Percentiles rank a stretch among this genome's conserved stretches.
phyloP scores from a whole-genome alignment of 64 coral and sea anemone genomes.

The Trachythela sp. region DNA sequence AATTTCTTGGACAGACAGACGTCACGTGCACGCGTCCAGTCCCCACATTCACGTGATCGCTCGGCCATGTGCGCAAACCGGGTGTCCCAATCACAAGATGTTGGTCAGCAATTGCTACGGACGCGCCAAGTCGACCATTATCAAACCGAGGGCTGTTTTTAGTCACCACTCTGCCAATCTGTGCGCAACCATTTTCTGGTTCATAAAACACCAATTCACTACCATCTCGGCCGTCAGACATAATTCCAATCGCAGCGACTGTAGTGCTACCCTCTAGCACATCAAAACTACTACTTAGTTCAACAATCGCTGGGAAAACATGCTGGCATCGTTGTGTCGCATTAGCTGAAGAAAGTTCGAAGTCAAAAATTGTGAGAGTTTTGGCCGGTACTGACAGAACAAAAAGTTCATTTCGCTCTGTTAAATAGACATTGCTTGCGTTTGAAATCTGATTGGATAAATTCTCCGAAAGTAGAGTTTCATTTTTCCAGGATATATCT shows the following conservation, averaged over 20 bases:
- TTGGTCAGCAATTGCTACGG: slow-evolving; percentile 42
- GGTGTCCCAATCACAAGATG: slow-evolving; percentile 70
- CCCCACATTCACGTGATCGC: slow-evolving; percentile 12
- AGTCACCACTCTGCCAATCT: slow-evolving; percentile 46
- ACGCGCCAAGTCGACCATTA: slow-evolving; percentile 29
- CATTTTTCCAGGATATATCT: background rate
- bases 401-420: background rate
- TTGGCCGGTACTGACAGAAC: background rate
- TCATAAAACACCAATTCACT: background rate
- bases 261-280: slow-evolving; percentile 23
- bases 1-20: slow-evolving; percentile 61
- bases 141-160: slow-evolving; percentile 38
- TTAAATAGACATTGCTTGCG: background rate
- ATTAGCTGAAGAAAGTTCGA: background rate
- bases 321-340: slow-evolving; percentile 29
- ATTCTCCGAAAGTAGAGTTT: background rate
- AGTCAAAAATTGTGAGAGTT: background rate
- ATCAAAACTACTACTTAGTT: slow-evolving; percentile 52
- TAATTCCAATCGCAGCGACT: background rate
- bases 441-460: background rate
- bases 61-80: slow-evolving; percentile 61
- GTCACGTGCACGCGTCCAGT: slow-evolving; percentile 66
- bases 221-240: background rate
- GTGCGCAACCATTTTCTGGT: slow-evolving; percentile 12
- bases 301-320: slow-evolving; percentile 24